phyloP scores from a whole-genome alignment of 2,113 vertebrate genomes.

The Ursus arctos region DNA sequence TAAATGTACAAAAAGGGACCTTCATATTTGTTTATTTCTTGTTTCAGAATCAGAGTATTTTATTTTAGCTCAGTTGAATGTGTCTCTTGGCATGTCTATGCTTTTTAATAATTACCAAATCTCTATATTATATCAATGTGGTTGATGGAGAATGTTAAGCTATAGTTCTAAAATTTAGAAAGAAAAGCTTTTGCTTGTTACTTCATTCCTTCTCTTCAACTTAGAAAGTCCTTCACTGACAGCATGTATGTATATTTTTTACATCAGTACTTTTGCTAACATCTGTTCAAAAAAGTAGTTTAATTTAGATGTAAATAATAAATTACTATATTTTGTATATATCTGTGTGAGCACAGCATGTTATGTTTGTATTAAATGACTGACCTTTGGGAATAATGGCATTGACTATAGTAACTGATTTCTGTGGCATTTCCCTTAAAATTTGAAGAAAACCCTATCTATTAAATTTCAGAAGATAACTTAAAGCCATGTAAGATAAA shows the following conservation, averaged over 20 bases:
- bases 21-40: not conserved
- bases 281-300: not conserved
- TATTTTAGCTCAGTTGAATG: not conserved
- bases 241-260: not conserved
- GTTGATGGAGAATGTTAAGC: not conserved
- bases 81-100: not conserved
- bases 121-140: not conserved
- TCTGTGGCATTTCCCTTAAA: not conserved
- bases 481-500: not conserved
- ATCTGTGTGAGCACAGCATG: not conserved
- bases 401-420: not conserved
- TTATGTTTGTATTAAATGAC: not conserved
- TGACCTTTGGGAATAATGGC: not conserved
- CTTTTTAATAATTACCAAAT: slow-evolving; percentile 18
- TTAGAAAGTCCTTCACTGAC: not conserved
- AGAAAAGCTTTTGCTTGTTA: not conserved
- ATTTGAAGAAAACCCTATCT: not conserved
- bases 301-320: not conserved
- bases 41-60: slow-evolving; percentile 26
- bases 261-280: not conserved
- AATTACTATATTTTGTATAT: not conserved
- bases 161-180: not conserved
- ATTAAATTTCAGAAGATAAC: not conserved
- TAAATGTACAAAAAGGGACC: not conserved
- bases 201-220: not conserved